Percentiles rank a stretch among this genome's conserved stretches.
These are phyloP conservation scores for Zygothrica quintamaculata DNA, from an alignment of 2,888 invertebrate genomes.

Conservation along the genomic window DNA sequence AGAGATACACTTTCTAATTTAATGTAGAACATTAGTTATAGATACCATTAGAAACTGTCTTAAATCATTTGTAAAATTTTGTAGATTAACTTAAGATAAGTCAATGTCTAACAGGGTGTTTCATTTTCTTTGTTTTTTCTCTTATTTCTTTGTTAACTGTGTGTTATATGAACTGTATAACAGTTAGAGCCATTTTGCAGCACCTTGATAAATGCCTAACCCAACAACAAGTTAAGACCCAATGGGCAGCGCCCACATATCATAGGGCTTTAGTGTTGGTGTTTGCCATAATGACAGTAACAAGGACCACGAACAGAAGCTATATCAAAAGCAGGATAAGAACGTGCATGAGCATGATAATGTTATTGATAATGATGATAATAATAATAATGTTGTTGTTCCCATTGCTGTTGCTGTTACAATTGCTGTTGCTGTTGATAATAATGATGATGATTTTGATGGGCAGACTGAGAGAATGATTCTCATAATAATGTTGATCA, in stretches of 20 bases:
- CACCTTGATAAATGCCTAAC: conserved; percentile 54
- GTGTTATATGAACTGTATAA: no score
- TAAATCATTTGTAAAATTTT: background rate
- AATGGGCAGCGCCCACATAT: conserved; percentile 68
- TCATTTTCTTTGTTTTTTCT: background rate
- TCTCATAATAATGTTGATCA: conserved; percentile 69
- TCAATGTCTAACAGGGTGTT: background rate
- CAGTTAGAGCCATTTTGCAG: conserved; percentile 5
- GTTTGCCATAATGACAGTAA: conserved; percentile 64
- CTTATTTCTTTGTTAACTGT: no score
- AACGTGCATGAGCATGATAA: conserved; percentile 11
- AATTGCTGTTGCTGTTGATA: conserved; percentile 14
- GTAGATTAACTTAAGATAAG: no score
- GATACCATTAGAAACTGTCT: no score
- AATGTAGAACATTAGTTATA: no score
- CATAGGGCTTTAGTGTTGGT: conserved; percentile 60
- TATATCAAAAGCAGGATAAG: background rate
- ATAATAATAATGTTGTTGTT: no score
- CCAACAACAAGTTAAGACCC: conserved; percentile 43
- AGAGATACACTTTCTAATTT: no score
- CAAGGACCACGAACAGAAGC: conserved; percentile 18
- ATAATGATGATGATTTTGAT: conserved; percentile 17
- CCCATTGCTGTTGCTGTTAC: conserved; percentile 11
- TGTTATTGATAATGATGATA: conserved; percentile 10
- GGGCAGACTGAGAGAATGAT: conserved; percentile 44